Base-by-base conservation (phyloP, 2,797 vertebrate genomes). In the Novumbra hubbsi region DNA sequence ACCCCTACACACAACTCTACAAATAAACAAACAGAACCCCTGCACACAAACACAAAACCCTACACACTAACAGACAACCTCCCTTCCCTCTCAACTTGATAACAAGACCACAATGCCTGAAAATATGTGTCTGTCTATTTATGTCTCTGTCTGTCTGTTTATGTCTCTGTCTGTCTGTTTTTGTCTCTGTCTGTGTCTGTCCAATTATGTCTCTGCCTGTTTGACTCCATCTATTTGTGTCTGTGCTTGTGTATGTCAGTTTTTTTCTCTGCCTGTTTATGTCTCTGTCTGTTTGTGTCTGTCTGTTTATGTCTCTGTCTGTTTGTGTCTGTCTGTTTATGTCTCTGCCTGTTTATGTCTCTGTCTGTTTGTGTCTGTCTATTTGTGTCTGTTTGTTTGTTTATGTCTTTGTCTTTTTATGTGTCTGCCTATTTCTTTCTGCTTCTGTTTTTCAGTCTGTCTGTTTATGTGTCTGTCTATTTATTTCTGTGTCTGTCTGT, bases 61-160 rank as follows among this genome's bases (percentile, higher is more conserved):
- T 34, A 34, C 32, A 34, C 32, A 34, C 32, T 2, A 34, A 2
- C 2, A 34, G 2, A 34, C 32, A 34, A 34, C 32, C n/a, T n/a
- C 45, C 11, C 45, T 12, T 50, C 17, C 50, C n/a, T 17, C 50
- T 19, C n/a, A n/a, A 27, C 62, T 9, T 15, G 30, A 64, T 34
- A 34, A 34, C 2, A 14, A 16, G 28, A 27, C 4, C 62, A 17
- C 24, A 28, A 27, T 64, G 27, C 62, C 14, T 32, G 30, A 64
- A 9, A 17, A 52, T 34, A 34, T 34, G 32, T 34, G 32, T 2
- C 2, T 34, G 32, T 34, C 32, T 34, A 5, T 34, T 34, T 2
- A 82, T 83, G 72, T 75, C 83, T 84, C 82, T 77, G 68, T 5
- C 71, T 64, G n/a, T 65, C 12, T 27, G 11, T 64, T 24, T 49